Percentiles rank a stretch among this genome's conserved stretches.
These are phyloP conservation scores for Mizuhopecten yessoensis DNA, from an alignment of 1,140 invertebrate species.

Conservation along the genomic window DNA sequence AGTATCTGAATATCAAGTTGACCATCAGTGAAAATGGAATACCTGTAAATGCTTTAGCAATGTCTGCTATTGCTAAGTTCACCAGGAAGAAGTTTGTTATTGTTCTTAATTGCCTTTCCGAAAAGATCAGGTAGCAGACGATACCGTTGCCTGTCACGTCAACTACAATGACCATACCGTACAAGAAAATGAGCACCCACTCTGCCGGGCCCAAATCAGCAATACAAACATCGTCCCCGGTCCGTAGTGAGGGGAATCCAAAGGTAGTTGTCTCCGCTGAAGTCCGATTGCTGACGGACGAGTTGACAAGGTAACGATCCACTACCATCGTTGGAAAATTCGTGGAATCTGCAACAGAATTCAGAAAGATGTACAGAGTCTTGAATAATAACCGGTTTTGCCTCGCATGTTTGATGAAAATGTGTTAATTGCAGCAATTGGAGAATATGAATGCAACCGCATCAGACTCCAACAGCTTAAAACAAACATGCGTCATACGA, in stretches of 20 bases:
- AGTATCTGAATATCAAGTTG: slow-evolving; percentile 92
- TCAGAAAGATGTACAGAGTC: too few relatives aligned
- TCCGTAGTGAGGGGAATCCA: not conserved
- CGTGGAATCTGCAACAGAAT: not conserved
- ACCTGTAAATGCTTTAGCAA: slow-evolving; percentile 56
- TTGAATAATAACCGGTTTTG: too few relatives aligned
- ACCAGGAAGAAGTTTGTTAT: slow-evolving; percentile 98
- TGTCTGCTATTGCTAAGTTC: slow-evolving; percentile 95
- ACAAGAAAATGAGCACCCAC: slow-evolving; percentile 52
- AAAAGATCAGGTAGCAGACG: slow-evolving; percentile 74
- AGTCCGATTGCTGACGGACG: slow-evolving; percentile 6
- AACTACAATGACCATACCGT: slow-evolving; percentile 53
- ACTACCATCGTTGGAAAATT: not conserved
- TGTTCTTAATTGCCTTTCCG: slow-evolving; percentile 93
- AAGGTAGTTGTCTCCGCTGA: not conserved
- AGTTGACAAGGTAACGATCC: not conserved
- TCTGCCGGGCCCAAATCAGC: slow-evolving; percentile 47
- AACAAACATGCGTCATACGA: too few relatives aligned
- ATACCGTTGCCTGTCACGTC: slow-evolving; percentile 57
- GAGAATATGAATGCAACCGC: too few relatives aligned
- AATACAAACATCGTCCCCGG: slow-evolving; percentile 46
- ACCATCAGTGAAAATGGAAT: slow-evolving; percentile 84
- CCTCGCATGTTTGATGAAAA: too few relatives aligned
- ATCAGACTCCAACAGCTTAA: too few relatives aligned
- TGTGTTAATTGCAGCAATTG: too few relatives aligned